Evolutionary conservation across 23 tunicate genomes (phyloP).

Genomic region (Botrylloides violaceus): DNA sequence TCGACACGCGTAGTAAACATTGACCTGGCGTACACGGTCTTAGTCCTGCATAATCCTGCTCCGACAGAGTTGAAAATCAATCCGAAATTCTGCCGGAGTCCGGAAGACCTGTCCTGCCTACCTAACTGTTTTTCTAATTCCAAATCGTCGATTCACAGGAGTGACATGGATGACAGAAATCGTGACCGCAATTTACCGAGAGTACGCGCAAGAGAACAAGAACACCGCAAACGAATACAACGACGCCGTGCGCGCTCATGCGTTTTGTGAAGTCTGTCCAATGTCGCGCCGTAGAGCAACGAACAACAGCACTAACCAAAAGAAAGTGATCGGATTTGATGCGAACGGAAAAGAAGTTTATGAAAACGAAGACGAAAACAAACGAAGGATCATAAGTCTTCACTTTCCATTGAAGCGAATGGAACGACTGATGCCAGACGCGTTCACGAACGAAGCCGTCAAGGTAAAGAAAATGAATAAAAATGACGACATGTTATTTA

Average conservation of each 20-base stretch:
- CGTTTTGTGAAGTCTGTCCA: conserved; percentile 25
- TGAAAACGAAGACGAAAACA: conserved; percentile 1
- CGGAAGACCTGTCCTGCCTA: no score
- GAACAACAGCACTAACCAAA: background rate
- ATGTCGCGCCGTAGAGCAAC: conserved; percentile 12
- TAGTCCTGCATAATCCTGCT: no score
- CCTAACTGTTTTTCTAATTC: no score
- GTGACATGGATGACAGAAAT: conserved; percentile 33
- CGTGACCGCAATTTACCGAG: conserved; percentile 23
- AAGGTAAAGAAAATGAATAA: conserved; percentile 16
- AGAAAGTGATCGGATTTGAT: conserved; percentile 16
- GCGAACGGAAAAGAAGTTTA: conserved; percentile 19
- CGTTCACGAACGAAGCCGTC: conserved; percentile 3
- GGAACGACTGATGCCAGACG: conserved; percentile 28
- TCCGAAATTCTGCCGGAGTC: no score
- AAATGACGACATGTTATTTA: no score
- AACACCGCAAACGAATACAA: background rate
- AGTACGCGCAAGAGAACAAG: conserved; percentile 13
- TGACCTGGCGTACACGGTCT: no score
- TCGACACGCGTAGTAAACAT: no score
- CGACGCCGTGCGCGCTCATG: conserved; percentile 21
- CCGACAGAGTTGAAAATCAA: no score
- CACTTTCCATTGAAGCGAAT: conserved; percentile 18
- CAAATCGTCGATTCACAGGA: no score
- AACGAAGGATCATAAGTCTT: conserved; percentile 18